Base-by-base conservation (phyloP, 2,797 vertebrate species). In the Poeciliopsis presidionis region DNA sequence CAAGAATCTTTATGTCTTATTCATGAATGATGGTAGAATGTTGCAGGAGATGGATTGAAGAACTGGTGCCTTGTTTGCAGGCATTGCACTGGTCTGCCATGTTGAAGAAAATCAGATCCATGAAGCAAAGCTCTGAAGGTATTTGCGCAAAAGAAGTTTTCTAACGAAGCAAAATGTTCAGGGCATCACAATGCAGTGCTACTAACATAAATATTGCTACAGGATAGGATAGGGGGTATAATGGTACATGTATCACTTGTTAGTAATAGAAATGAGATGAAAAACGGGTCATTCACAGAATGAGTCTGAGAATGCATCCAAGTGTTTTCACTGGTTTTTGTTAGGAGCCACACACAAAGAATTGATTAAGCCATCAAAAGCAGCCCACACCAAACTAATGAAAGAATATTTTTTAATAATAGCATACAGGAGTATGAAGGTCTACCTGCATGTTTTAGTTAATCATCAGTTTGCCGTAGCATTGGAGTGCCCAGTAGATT, bases 141-240 rank as follows among this genome's bases (percentile, higher is more conserved):
- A 43, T 49, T 61, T 61, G 59, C 33, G 25, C 33, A 9, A 46
- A 59, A 77, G 33, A 76, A 39, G 45, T 2, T 57, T 39, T 72
- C 4, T 18, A 30, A 1, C 36, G 59, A 71, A 28, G n/a, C 5
- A 2, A 61, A 30, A 61, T 33, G 59, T 46, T 43, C 8, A 28
- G 7, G 2, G n/a, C 22, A 28, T 33, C n/a, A 47, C 45, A 47
- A 9, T 49, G 7, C 7, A 49, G 16, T 36, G 11, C 5, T 30
- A 20, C 14, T 33, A 30, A 72, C 7, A 20, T 45, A 53, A 4
- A 75, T 30, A 25, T 78, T 30, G 22, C 14, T 73, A 43, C 43
- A 3, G 0, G 0, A n/a, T 72, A 28, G 33, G 63, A 18, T 2
- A 46, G 12, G 12, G 45, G 45, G 30, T 2, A 18, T 36, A 18